Base-by-base conservation (phyloP, 2,113 vertebrate species). In the Neogobius melanostomus region DNA sequence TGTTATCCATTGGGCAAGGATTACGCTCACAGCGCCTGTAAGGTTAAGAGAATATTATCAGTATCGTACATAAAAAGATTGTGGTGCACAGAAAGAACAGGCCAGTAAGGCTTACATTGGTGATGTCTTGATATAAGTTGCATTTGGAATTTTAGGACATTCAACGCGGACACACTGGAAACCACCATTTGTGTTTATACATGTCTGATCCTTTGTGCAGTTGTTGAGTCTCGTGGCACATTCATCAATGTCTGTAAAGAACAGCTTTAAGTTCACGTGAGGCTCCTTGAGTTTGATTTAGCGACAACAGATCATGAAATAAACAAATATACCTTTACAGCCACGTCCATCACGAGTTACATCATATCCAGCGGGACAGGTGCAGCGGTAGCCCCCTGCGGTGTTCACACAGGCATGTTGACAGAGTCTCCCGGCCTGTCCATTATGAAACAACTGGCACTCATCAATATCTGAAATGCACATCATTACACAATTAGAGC, bases 21-120 rank as follows among this genome's bases (percentile, higher is more conserved):
- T 93, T 95, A 71, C 94, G 92, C 88, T 96, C 93, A 3, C 96
- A 96, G 16, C 94, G 95, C 85, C 95, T 97, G 91, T 28, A 71
- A 69, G 52, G 15, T 72, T 50, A 68, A n/a, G 15, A 50, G 36
- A 9, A 44, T 3, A 36, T 36, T 36, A 36, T 36, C 28, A 36
- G 28, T 36, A 36, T 36, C 28, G 1, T 36, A 36, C 28, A 3
- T 36, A 36, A 36, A 36, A 36, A 36, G 28, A 36, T 5, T 2
- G 28, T 4, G 28, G 4, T 36, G 28, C 28, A 28, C 2, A 56
- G 17, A 56, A 56, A 56, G 11, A 56, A 56, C 17, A 28, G 53
- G 53, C 53, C 10, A 28, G 11, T 1, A 2, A 64, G 47, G 84
- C 94, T 96, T 86, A 96, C 95, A 92, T 91, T 8, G 91, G 66